Base-by-base conservation (phyloP, 2,888 invertebrate species). In the Lycia hirtaria region DNA sequence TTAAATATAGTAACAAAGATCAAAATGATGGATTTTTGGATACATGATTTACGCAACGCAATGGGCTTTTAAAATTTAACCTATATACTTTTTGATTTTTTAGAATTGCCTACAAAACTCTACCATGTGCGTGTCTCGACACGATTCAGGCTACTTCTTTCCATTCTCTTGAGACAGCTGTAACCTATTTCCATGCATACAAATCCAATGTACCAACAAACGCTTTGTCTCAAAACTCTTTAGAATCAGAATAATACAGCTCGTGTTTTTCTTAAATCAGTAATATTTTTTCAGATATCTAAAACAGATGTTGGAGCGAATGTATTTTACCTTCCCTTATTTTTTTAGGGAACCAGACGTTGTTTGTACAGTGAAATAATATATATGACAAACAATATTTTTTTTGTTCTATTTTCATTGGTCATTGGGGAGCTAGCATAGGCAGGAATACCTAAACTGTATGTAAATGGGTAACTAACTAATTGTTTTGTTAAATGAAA, bases 251-350 rank as follows among this genome's bases (percentile, higher is more conserved):
- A 24, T 5, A 24, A 35, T 35, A n/a, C 12, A 5, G 6, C 12
- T 24, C 24, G 6, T 41, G 15, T 41, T 26, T 38, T 38, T 38
- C 26, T 41, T 41, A 10, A 15, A 17, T 15, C 22, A 17, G 19
- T 26, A 10, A 9, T 26, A 15, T 41, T 26, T 40, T 26, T 26
- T 24, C 6, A 41, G 26, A 17, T 10, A 41, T 26, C 15, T 26
- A 15, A 10, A 26, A 15, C 26, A 15, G 15, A 41, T 14, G 26
- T 41, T 10, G 15, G 17, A n/a, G 12, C n/a, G 15, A 10, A 14
- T 41, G 24, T 41, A 24, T 26, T n/a, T 26, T 41, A 14, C 30
- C 3, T 30, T n/a, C n/a, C n/a, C 17, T 41, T 41, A 40, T 40
- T 41, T 41, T 26, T 22, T 38, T 38, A 38, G 26, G 41, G 3